Conservation (phyloP, 2,888 invertebrate species). For the Conomelus anceps region DNA sequence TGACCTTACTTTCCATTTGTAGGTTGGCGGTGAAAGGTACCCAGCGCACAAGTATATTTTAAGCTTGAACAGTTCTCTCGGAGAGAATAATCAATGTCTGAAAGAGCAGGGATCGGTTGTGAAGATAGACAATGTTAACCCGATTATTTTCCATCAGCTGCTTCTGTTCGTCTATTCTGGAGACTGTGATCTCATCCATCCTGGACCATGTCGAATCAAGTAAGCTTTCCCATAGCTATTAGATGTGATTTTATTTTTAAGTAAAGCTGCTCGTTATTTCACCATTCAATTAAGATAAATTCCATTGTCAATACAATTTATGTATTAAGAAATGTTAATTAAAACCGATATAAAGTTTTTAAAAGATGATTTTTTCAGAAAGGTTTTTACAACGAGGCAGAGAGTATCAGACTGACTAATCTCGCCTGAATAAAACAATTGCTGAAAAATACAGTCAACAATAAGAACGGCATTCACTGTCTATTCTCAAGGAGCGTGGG, state of each 20-base stretch:
- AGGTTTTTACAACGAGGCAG: no score
- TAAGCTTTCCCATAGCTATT: slow-evolving; percentile 16
- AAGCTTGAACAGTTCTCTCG: slow-evolving; percentile 55
- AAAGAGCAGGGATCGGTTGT: slow-evolving; percentile 40
- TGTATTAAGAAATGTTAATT: no score
- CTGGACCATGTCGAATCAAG: slow-evolving; percentile 47
- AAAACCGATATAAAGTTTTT: no score
- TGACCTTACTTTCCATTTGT: slow-evolving; percentile 23
- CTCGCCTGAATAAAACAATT: no score
- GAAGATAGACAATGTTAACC: slow-evolving; percentile 49
- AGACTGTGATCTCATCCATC: slow-evolving; percentile 52
- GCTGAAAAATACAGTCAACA: no score
- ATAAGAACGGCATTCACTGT: no score
- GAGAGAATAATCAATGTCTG: slow-evolving; percentile 28
- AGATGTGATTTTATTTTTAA: neutral
- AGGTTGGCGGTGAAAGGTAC: slow-evolving; percentile 55
- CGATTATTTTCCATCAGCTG: slow-evolving; percentile 64
- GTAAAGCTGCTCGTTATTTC: no score
- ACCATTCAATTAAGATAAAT: no score
- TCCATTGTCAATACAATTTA: no score
- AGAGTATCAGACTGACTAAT: no score
- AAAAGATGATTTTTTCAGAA: no score
- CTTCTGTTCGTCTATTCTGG: slow-evolving; percentile 64
- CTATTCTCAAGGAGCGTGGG: no score
- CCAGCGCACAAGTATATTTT: slow-evolving; percentile 69